Percentiles rank a stretch among this genome's conserved stretches.
Evolutionary conservation across 2,888 invertebrate genomes (phyloP).

Genomic region (Sarcophaga variegata): DNA sequence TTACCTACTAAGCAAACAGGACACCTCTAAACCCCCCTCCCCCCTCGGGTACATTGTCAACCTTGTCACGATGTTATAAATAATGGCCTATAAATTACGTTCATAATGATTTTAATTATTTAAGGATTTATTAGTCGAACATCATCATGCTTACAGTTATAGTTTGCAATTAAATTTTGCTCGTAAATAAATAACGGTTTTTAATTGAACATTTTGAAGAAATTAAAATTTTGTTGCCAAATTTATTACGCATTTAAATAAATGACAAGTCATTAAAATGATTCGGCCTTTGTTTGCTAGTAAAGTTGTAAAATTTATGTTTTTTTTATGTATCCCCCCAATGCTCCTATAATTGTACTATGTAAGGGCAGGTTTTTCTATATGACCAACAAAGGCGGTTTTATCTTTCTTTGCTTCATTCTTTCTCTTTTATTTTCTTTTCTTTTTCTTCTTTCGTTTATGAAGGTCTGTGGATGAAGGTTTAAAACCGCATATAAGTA

Average conservation of each 20-base stretch:
- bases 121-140: not conserved
- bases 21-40: not conserved
- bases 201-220: not conserved
- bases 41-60: not conserved
- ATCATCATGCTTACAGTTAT: not conserved
- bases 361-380: too few species aligned
- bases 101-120: slow-evolving; percentile 1
- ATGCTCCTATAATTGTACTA: too few species aligned
- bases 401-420: too few species aligned
- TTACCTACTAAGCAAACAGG: too few species aligned
- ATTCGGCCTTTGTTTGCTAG: too few species aligned
- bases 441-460: too few species aligned
- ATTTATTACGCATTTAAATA: not conserved
- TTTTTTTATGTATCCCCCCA: too few species aligned
- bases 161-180: not conserved
- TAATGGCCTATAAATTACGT: not conserved
- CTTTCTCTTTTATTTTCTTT: too few species aligned
- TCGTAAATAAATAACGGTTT: not conserved
- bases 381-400: too few species aligned
- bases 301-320: too few species aligned
- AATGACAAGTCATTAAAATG: not conserved
- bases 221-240: not conserved
- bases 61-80: not conserved
- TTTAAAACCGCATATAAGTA: too few species aligned
- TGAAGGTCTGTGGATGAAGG: too few species aligned